These are phyloP conservation scores for Actenoides lindsayi DNA, from an alignment of 2,113 vertebrate species.

Conservation along the genomic window DNA sequence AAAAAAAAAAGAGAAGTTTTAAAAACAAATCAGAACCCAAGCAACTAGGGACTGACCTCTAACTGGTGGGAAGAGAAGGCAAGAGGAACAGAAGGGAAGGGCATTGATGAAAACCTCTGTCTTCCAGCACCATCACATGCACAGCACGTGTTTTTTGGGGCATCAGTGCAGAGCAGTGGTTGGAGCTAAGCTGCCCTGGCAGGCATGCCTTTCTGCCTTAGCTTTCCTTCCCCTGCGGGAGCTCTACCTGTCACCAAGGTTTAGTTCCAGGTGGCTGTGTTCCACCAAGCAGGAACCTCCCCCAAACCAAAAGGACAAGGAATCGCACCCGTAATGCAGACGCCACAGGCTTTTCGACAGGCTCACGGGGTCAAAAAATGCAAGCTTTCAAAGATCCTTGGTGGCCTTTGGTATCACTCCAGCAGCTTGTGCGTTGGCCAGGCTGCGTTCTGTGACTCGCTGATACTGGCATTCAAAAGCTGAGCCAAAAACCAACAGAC, in stretches of 20 bases:
- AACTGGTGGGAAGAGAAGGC: neutral
- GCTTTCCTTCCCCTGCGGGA: neutral
- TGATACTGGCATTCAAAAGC: neutral
- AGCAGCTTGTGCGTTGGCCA: neutral
- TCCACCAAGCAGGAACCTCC: neutral
- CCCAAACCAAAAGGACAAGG: neutral
- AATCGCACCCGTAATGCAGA: accelerated
- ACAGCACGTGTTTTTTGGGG: neutral
- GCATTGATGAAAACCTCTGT: accelerated
- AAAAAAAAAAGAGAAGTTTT: neutral
- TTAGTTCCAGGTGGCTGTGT: constrained; percentile 49
- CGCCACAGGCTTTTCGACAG: neutral
- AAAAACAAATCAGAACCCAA: neutral
- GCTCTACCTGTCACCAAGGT: constrained; percentile 5
- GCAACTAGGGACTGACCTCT: neutral
- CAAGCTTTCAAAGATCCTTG: neutral
- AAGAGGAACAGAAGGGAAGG: neutral
- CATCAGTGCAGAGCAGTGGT: neutral
- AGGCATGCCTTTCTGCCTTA: neutral
- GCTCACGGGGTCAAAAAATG: neutral
- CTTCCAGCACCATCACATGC: neutral
- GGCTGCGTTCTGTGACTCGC: neutral
- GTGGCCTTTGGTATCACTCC: neutral
- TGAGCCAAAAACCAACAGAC: neutral
- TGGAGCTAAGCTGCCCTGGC: constrained; percentile 11